These are phyloP conservation scores for Spisula subtruncata DNA, from an alignment of 2,888 invertebrate genomes.

Conservation along the genomic window DNA sequence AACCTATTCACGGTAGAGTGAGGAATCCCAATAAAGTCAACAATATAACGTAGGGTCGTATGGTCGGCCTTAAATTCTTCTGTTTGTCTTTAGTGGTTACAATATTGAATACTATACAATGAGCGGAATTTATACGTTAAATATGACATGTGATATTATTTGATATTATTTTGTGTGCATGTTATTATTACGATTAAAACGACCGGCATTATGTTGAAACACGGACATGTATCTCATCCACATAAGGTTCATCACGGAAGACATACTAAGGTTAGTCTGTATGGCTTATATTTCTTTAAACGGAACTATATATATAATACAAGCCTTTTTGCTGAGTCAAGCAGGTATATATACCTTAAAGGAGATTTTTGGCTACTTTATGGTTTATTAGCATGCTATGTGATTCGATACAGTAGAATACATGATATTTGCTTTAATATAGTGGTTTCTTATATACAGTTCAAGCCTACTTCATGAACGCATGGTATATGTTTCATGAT, in stretches of 20 bases:
- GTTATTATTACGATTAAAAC: constrained; percentile 39
- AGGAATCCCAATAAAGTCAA: constrained; percentile 53
- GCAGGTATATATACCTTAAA: too few relatives aligned
- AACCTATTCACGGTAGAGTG: constrained; percentile 48
- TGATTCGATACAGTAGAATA: background rate
- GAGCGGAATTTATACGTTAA: constrained; percentile 43
- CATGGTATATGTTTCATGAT: background rate
- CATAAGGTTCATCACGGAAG: constrained; percentile 48
- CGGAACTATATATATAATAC: too few relatives aligned
- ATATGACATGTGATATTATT: constrained; percentile 8
- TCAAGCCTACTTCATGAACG: background rate
- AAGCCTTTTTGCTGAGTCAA: too few relatives aligned
- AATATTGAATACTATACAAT: background rate
- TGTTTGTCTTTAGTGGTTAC: constrained; percentile 22
- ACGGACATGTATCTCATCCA: constrained; percentile 59
- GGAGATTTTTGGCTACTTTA: background rate
- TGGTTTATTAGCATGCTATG: background rate
- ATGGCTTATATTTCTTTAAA: background rate
- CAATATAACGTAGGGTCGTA: too few relatives aligned
- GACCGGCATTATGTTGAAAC: constrained; percentile 64
- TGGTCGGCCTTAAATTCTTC: constrained; percentile 61
- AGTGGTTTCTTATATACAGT: background rate
- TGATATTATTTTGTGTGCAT: constrained; percentile 50
- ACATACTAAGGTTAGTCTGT: constrained; percentile 58
- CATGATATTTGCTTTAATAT: background rate